phyloP scores from a whole-genome alignment of 1,140 invertebrate genomes.

The Cyphomyrmex costatus region DNA sequence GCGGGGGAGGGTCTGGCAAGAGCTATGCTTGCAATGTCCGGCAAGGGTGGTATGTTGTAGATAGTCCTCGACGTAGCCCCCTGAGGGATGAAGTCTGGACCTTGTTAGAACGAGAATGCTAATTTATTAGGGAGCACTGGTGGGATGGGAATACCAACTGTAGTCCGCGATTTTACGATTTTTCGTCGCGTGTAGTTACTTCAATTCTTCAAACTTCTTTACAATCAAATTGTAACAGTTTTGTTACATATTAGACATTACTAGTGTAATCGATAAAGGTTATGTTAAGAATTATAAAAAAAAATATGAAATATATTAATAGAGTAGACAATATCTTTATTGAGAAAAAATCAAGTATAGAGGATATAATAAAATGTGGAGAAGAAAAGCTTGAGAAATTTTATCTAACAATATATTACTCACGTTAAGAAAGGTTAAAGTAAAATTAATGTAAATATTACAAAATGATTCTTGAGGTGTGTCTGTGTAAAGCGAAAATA shows the following conservation, averaged over 20 bases:
- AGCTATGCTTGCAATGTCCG: conserved; percentile 87
- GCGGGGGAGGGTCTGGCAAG: conserved; percentile 78
- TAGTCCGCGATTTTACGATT: conserved; percentile 76
- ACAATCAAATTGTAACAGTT: neutral
- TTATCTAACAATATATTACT: neutral
- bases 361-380: neutral
- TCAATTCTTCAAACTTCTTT: conserved; percentile 38
- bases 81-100: conserved; percentile 85
- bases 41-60: conserved; percentile 85
- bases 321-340: neutral
- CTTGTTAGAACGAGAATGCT: conserved; percentile 86
- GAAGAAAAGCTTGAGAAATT: neutral
- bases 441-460: neutral
- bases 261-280: neutral
- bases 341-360: neutral
- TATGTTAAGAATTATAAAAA: neutral
- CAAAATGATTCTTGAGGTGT: too few species aligned
- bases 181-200: conserved; percentile 55
- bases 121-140: conserved; percentile 84
- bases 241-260: neutral
- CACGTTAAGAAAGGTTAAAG: neutral
- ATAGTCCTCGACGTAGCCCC: conserved; percentile 79
- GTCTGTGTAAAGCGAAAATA: conserved; percentile 21
- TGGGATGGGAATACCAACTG: conserved; percentile 64
- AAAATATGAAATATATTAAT: neutral